phyloP scores from a whole-genome alignment of 2,113 vertebrate genomes.

The Alaudala cheleensis region DNA sequence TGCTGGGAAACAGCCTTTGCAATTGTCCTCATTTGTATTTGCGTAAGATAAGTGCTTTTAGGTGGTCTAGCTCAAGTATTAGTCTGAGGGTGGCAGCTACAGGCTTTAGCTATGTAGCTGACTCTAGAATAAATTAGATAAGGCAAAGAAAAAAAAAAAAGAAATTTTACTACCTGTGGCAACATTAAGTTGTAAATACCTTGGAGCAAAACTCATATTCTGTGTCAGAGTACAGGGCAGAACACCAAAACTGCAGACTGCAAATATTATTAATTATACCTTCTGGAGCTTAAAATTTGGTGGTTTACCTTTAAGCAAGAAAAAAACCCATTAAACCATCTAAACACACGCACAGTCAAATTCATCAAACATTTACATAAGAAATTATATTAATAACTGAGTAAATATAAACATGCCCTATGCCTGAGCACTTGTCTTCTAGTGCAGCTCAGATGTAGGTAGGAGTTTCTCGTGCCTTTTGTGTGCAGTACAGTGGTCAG shows the following conservation, averaged over 20 bases:
- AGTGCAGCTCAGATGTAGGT: neutral
- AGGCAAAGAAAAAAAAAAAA: neutral
- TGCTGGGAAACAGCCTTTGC: slow-evolving; percentile 20
- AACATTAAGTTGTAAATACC: neutral
- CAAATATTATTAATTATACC: neutral
- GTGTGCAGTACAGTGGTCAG: neutral
- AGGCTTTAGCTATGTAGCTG: neutral
- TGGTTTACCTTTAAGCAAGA: neutral
- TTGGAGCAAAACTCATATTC: neutral
- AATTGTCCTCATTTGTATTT: slow-evolving; percentile 53
- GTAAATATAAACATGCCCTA: neutral
- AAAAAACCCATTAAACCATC: neutral
- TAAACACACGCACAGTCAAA: neutral
- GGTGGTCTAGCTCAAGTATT: slow-evolving; percentile 26
- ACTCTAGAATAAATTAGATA: neutral
- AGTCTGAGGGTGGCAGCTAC: neutral
- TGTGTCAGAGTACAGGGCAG: neutral
- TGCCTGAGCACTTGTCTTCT: neutral
- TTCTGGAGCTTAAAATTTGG: neutral
- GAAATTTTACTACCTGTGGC: neutral
- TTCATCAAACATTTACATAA: neutral
- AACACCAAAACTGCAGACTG: neutral
- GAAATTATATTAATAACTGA: neutral
- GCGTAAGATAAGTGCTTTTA: slow-evolving; percentile 33
- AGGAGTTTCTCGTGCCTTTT: neutral